A percentile compares a stretch with the other conserved stretches of the same genome.
Evolutionary conservation across 1,140 invertebrate genomes (phyloP).

Genomic region (Trypoxylus dichotomus): DNA sequence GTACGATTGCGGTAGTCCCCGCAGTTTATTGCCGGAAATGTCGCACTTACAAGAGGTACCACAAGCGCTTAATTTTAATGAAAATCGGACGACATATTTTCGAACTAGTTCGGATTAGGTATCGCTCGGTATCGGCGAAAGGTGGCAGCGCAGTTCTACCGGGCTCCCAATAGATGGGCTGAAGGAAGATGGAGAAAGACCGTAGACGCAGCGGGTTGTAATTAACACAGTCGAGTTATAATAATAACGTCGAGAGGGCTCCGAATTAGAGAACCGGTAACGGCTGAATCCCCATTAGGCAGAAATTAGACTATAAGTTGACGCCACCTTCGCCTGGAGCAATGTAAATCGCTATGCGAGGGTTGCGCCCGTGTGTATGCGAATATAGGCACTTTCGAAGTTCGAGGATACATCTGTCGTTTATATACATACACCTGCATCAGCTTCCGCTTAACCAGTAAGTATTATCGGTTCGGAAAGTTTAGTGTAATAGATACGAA

Average conservation of each 20-base stretch:
- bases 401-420: no score
- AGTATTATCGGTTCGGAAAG: no score
- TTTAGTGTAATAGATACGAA: no score
- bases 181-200: neutral
- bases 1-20: neutral
- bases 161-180: no score
- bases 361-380: no score
- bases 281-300: constrained; percentile 40
- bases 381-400: no score
- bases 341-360: constrained; percentile 35
- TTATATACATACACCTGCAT: no score
- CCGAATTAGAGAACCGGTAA: constrained; percentile 41
- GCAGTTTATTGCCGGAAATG: neutral
- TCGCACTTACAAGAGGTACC: neutral
- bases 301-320: constrained; percentile 41
- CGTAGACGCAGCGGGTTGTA: constrained; percentile 34
- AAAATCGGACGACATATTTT: neutral
- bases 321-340: constrained; percentile 28
- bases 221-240: constrained; percentile 47
- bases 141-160: neutral
- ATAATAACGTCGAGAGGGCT: constrained; percentile 42
- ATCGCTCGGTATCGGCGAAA: neutral
- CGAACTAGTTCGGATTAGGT: neutral
- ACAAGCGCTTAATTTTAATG: neutral
- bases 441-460: no score